Percentiles rank a stretch among this genome's conserved stretches.
These are phyloP conservation scores for Petrocephalus schoutedeni DNA, from an alignment of 2,797 vertebrate species.

Conservation along the genomic window DNA sequence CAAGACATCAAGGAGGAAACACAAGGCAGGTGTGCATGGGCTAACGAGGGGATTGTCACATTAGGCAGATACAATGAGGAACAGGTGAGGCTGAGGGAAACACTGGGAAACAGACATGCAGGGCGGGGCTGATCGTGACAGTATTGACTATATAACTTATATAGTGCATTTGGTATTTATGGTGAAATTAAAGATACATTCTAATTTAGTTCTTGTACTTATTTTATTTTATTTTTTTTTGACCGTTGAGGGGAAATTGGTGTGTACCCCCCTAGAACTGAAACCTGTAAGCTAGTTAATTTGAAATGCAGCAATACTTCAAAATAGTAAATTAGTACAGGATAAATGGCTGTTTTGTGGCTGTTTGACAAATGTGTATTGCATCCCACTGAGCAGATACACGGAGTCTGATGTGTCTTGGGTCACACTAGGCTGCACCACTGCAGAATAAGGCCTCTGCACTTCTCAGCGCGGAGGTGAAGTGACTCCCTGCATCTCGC, in stretches of 20 bases:
- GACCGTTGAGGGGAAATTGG: background rate
- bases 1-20: too few species aligned
- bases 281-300: background rate
- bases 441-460: background rate
- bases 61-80: too few species aligned
- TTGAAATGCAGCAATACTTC: background rate
- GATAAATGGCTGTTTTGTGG: constrained; percentile 1
- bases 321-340: background rate
- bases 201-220: background rate
- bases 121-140: too few species aligned
- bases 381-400: background rate
- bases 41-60: too few species aligned
- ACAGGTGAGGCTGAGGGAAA: too few species aligned
- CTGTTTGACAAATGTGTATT: background rate
- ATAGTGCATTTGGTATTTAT: background rate
- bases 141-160: background rate
- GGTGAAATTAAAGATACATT: background rate
- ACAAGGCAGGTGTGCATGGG: too few species aligned
- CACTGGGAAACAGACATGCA: too few species aligned
- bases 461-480: background rate
- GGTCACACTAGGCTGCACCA: background rate
- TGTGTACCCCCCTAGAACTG: background rate
- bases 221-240: background rate
- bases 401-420: background rate
- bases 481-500: background rate